A percentile compares a stretch with the other conserved stretches of the same genome.
These are phyloP conservation scores for Nyctalus aviator DNA, from an alignment of 2,797 vertebrate genomes.

Conservation along the genomic window DNA sequence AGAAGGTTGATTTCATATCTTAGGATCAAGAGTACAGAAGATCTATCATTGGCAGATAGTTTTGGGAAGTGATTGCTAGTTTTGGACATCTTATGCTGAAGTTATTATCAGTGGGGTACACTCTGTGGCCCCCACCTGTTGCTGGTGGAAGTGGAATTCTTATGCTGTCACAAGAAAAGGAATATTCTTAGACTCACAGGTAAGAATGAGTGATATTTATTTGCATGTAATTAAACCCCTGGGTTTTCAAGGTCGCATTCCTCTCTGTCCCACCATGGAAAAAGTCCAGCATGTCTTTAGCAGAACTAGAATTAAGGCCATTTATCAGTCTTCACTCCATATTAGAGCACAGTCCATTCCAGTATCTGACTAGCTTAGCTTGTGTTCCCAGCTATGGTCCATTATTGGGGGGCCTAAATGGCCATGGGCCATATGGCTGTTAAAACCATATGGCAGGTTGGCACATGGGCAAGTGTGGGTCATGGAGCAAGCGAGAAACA, in stretches of 20 bases:
- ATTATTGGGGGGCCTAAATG: not conserved
- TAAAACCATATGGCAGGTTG: not conserved
- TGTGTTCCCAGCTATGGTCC: not conserved
- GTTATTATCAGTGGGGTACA: not conserved
- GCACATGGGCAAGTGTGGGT: not conserved
- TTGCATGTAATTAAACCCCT: not conserved
- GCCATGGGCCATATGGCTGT: not conserved
- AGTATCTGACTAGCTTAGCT: not conserved
- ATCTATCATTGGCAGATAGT: not conserved
- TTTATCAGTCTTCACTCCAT: not conserved
- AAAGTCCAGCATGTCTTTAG: not conserved
- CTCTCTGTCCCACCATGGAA: not conserved
- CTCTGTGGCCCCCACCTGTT: not conserved
- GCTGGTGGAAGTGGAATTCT: not conserved
- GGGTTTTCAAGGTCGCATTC: not conserved
- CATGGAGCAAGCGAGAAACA: not conserved
- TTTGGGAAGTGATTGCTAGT: not conserved
- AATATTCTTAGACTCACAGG: not conserved
- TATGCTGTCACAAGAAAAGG: not conserved
- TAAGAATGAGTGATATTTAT: not conserved
- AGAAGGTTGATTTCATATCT: conserved; percentile 16
- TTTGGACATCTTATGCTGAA: conserved; percentile 22
- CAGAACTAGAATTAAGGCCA: not conserved
- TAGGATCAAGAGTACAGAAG: not conserved
- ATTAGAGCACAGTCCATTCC: not conserved